Percentiles rank a stretch among this genome's conserved stretches.
These are phyloP conservation scores for Priapulus caudatus DNA, from an alignment of 2,888 invertebrate genomes.

Conservation along the genomic window DNA sequence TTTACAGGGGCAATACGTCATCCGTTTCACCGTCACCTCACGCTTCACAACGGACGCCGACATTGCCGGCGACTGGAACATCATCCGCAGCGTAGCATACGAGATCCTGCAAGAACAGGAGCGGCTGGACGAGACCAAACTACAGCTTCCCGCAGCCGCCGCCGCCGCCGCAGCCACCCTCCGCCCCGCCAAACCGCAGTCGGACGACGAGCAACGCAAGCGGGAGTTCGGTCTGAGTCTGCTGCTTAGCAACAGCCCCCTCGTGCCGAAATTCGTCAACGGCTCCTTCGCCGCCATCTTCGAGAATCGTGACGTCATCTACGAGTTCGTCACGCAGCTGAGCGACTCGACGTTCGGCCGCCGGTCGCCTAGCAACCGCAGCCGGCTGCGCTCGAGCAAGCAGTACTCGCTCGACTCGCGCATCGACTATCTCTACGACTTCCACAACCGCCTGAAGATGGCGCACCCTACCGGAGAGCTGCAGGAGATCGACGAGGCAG, in stretches of 20 bases:
- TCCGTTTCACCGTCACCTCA: slow-evolving; percentile 86
- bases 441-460: background rate
- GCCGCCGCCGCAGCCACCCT: background rate
- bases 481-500: background rate
- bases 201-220: slow-evolving; percentile 4
- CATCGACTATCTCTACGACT: slow-evolving; percentile 48
- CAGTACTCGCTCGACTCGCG: slow-evolving; percentile 81
- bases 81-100: slow-evolving; percentile 38
- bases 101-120: slow-evolving; percentile 27
- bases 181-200: slow-evolving; percentile 1
- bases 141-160: background rate
- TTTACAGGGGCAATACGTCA: slow-evolving; percentile 49
- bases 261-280: slow-evolving; percentile 91
- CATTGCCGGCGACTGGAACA: slow-evolving; percentile 61
- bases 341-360: slow-evolving; percentile 45
- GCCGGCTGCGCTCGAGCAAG: slow-evolving; percentile 71
- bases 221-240: slow-evolving; percentile 76
- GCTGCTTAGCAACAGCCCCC: slow-evolving; percentile 81
- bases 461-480: background rate
- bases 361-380: slow-evolving; percentile 65
- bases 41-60: slow-evolving; percentile 52
- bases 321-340: slow-evolving; percentile 54
- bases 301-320: slow-evolving; percentile 58
- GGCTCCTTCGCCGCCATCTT: slow-evolving; percentile 84
- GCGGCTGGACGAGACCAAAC: background rate